phyloP scores from a whole-genome alignment of 2,797 vertebrate genomes.

The Amblyopsis hoosieri region DNA sequence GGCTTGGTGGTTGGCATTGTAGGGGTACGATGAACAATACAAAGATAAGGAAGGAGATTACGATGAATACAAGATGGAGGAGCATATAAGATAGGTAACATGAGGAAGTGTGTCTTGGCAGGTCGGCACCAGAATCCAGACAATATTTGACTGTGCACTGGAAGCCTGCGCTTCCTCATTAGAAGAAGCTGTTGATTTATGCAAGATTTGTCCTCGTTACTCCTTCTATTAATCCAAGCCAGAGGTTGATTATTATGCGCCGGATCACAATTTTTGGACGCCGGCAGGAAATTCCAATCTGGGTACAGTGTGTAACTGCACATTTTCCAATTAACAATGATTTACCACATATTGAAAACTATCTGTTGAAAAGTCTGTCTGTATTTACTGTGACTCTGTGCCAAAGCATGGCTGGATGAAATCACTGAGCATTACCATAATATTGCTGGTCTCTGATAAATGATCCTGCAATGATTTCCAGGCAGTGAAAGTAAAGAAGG shows the following conservation, averaged over 20 bases:
- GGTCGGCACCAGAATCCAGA: conserved; percentile 20
- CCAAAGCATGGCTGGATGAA: conserved; percentile 38
- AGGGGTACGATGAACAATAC: too few relatives aligned
- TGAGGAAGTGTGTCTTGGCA: conserved; percentile 27
- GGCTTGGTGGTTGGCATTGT: not conserved
- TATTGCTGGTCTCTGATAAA: conserved; percentile 61
- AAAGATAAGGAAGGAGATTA: conserved; percentile 41
- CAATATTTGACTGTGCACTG: conserved; percentile 43
- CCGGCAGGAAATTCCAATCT: conserved; percentile 58
- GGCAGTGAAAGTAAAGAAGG: conserved; percentile 52
- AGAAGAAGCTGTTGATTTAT: conserved; percentile 56
- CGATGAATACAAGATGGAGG: conserved; percentile 43
- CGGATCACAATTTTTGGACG: conserved; percentile 43
- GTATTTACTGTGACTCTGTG: conserved; percentile 43
- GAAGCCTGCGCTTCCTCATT: conserved; percentile 53
- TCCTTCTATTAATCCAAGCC: conserved; percentile 55
- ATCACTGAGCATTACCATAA: conserved; percentile 45
- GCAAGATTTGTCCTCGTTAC: conserved; percentile 52
- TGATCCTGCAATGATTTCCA: conserved; percentile 56
- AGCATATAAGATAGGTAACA: conserved; percentile 11
- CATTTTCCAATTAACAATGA: conserved; percentile 57
- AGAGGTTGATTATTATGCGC: conserved; percentile 53
- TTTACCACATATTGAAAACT: conserved; percentile 45
- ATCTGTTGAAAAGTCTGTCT: conserved; percentile 23
- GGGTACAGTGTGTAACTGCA: conserved; percentile 43